Evolutionary conservation across 2,797 vertebrate species (phyloP).

Genomic region (Melanotaenia trifasciata): DNA sequence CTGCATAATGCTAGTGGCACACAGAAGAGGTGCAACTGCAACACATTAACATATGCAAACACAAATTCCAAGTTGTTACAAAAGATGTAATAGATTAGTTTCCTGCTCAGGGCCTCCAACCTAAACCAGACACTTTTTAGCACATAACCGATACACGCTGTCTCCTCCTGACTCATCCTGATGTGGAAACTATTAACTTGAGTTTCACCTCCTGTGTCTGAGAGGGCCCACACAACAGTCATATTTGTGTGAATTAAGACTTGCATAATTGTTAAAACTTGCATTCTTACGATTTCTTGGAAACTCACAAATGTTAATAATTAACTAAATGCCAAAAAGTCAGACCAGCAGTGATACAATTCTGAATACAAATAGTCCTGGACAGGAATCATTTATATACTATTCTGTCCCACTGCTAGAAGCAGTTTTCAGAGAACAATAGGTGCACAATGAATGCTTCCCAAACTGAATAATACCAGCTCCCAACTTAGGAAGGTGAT

Average conservation of each 20-base stretch:
- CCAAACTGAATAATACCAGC: slow-evolving; percentile 43
- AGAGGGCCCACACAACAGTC: slow-evolving; percentile 32
- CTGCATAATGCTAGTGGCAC: slow-evolving; percentile 2
- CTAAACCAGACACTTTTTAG: slow-evolving; percentile 60
- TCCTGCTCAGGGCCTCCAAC: slow-evolving; percentile 39
- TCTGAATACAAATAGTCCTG: background rate
- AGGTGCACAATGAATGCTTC: slow-evolving; percentile 20
- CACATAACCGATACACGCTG: slow-evolving; percentile 69
- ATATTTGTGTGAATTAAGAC: slow-evolving; percentile 30
- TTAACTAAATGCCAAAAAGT: background rate
- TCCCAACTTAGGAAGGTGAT: slow-evolving; percentile 19
- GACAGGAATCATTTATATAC: slow-evolving; percentile 7
- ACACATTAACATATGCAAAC: slow-evolving; percentile 35
- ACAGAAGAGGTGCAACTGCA: slow-evolving; percentile 15
- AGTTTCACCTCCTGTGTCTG: slow-evolving; percentile 49
- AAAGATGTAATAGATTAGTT: slow-evolving; percentile 45
- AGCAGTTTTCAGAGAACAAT: slow-evolving; percentile 15
- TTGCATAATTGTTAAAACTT: background rate
- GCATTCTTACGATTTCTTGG: slow-evolving; percentile 1
- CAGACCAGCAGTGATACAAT: background rate
- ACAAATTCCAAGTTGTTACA: slow-evolving; percentile 52
- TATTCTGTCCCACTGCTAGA: background rate
- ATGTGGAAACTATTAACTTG: slow-evolving; percentile 61
- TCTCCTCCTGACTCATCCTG: slow-evolving; percentile 64
- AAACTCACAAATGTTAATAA: background rate